phyloP scores from a whole-genome alignment of 2,888 invertebrate genomes.

The Linhomoeus sp. region DNA sequence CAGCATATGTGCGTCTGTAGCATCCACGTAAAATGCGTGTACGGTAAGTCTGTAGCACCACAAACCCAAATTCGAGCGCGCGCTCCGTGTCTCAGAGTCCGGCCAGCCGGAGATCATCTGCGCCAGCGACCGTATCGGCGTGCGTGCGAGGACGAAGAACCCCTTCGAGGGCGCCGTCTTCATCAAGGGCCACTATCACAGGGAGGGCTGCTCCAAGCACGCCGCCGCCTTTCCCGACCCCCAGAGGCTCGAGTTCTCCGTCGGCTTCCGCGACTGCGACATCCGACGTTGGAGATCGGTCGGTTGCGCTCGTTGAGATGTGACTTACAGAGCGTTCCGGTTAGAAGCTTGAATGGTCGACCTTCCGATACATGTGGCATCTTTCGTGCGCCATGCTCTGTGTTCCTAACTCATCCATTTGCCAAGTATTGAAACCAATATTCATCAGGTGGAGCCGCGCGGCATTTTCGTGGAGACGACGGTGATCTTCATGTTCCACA shows the following conservation, averaged over 20 bases:
- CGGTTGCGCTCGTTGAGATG: too few relatives aligned
- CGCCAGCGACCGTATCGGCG: constrained; percentile 23
- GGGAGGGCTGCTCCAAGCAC: constrained; percentile 18
- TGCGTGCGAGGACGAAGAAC: constrained; percentile 23
- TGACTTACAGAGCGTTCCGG: too few relatives aligned
- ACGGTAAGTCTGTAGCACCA: background rate
- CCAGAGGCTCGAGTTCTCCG: constrained; percentile 18
- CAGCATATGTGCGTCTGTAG: too few relatives aligned
- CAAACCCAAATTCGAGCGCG: too few relatives aligned
- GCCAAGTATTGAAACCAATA: background rate
- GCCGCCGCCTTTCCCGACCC: constrained; percentile 20
- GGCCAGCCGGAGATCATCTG: constrained; percentile 26
- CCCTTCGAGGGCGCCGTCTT: constrained; percentile 26
- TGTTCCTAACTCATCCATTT: background rate
- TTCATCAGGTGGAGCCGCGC: constrained; percentile 18
- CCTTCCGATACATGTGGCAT: background rate
- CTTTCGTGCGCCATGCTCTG: background rate
- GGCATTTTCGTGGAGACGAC: constrained; percentile 25
- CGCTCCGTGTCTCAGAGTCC: constrained; percentile 13
- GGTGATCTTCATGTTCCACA: constrained; percentile 25
- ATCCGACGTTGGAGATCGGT: constrained; percentile 25
- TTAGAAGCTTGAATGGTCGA: too few relatives aligned
- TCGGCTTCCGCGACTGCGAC: constrained; percentile 24
- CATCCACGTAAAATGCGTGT: background rate
- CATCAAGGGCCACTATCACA: constrained; percentile 18